Conservation (phyloP, 2,888 invertebrate species). For the Epirrhoe tristata region DNA sequence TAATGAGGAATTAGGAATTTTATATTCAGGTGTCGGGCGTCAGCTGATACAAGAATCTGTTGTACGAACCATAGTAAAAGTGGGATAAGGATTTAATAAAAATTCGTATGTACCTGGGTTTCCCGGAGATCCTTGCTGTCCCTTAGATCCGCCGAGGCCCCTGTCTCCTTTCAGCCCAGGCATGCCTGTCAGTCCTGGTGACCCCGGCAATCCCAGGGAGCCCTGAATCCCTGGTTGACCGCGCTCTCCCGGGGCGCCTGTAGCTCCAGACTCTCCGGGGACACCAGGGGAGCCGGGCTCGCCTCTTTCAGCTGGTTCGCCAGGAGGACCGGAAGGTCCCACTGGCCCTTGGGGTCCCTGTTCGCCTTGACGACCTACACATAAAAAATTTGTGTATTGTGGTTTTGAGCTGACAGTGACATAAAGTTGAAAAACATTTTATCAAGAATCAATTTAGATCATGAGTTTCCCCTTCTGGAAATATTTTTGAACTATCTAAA, state of each 20-base stretch:
- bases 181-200: slow-evolving; percentile 88
- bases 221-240: slow-evolving; percentile 90
- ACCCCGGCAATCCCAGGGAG: slow-evolving; percentile 88
- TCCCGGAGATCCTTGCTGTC: slow-evolving; percentile 90
- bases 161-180: slow-evolving; percentile 91
- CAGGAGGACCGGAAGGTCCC: slow-evolving; percentile 91
- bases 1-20: too few relatives aligned
- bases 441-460: too few relatives aligned
- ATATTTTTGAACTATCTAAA: too few relatives aligned
- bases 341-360: slow-evolving; percentile 91
- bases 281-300: slow-evolving; percentile 90
- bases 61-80: too few relatives aligned
- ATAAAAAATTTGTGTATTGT: neutral
- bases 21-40: too few relatives aligned
- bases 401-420: too few relatives aligned
- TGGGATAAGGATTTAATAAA: neutral
- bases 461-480: too few relatives aligned
- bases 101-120: slow-evolving; percentile 74
- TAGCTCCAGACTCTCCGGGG: slow-evolving; percentile 90
- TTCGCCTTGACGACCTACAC: slow-evolving; percentile 88
- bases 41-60: too few relatives aligned
- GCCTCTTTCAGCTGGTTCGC: slow-evolving; percentile 92
- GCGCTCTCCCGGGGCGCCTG: slow-evolving; percentile 90
- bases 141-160: slow-evolving; percentile 89
- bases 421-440: too few relatives aligned